These are phyloP conservation scores for Urocyon cinereoargenteus DNA, from an alignment of 2,797 vertebrate genomes.

Conservation along the genomic window DNA sequence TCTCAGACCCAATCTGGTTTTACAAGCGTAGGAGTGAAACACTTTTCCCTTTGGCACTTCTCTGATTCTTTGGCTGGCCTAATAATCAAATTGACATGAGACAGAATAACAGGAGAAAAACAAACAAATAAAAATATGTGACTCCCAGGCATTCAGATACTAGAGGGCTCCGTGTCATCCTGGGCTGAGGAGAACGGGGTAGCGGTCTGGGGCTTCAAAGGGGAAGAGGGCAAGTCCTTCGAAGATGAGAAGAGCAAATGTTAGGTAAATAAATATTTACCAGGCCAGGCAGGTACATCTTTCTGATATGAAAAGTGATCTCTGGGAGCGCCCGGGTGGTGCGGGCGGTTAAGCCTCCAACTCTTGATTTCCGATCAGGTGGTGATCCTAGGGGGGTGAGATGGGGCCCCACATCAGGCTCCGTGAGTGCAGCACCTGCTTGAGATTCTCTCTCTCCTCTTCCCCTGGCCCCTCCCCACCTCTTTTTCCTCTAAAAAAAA, in stretches of 20 bases:
- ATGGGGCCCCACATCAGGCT: too few species aligned
- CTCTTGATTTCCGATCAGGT: not conserved
- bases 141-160: not conserved
- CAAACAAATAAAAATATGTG: not conserved
- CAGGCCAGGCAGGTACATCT: not conserved
- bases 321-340: not conserved
- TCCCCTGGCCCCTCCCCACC: not conserved
- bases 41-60: not conserved
- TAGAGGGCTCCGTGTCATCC: not conserved
- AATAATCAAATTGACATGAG: not conserved
- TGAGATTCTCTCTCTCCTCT: not conserved
- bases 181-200: not conserved
- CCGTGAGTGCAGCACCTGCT: not conserved
- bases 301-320: not conserved
- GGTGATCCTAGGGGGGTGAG: too few species aligned
- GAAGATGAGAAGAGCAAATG: not conserved
- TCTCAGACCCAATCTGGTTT: constrained; percentile 27
- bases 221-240: not conserved
- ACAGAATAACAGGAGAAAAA: not conserved
- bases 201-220: not conserved
- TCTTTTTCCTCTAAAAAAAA: not conserved
- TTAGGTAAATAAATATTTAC: constrained; percentile 10
- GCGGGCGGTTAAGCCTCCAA: too few species aligned
- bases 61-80: not conserved
- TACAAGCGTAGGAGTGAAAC: not conserved